Base-by-base conservation (phyloP, 2,113 vertebrate species). In the Myodes glareolus region DNA sequence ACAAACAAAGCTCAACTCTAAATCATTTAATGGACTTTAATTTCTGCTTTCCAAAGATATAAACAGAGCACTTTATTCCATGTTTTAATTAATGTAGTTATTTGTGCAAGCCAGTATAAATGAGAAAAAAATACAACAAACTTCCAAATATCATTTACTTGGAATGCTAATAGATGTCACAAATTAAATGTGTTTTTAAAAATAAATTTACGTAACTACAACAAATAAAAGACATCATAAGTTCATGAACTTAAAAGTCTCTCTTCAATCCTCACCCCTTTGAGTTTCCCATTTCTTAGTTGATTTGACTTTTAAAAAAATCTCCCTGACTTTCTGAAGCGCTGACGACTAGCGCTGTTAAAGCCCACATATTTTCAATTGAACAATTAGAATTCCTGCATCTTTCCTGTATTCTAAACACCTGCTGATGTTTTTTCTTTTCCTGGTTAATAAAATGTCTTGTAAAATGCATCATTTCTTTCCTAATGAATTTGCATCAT, bases 201-300 rank as follows among this genome's bases (percentile, higher is more conserved):
- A 90, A 63, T 93, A 90, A 93, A 95, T 84, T 93, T 97, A 94
- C 14, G 29, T 96, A 84, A 90, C 33, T 91, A 19, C 89, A 91
- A 89, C n/a, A 95, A 97, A 91, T 67, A 55, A 94, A 91, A 86
- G 55, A 72, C 73, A 70, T 8, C 45, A 11, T 84, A 88, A 92
- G 67, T 95, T 96, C 58, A 76, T n/a, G 94, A 95, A 86, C 85
- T 97, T 90, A 80, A 94, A 92, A 47, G 89, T 72, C n/a, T 96
- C 23, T 23, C 16, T 58, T 87, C 11, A 91, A 2, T 50, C 9
- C 29, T 55, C 0, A 42, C 2, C 17, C 31, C 42, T 88, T 45
- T 94, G 73, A 91, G 58, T 78, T 3, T 29, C 27, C 4, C 33
- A 36, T 31, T 21, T 76, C 3, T 61, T 87, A 42, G 8, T 85